phyloP scores from a whole-genome alignment of 2,888 invertebrate genomes.

The Parasteatoda lunata region DNA sequence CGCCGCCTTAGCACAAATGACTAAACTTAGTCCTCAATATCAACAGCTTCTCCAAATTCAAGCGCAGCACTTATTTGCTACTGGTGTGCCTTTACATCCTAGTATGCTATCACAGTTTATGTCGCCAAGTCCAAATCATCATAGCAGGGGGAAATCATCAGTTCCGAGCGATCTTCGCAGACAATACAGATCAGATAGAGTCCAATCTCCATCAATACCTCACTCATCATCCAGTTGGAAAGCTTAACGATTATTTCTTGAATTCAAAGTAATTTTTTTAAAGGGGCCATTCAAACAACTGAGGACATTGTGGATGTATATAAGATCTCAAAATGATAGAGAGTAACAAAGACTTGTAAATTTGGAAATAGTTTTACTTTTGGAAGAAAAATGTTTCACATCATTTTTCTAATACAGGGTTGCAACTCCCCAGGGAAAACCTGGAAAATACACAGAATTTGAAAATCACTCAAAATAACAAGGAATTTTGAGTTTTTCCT shows the following conservation, averaged over 20 bases:
- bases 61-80: slow-evolving; percentile 77
- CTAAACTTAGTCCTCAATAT: slow-evolving; percentile 70
- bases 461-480: too few species aligned
- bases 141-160: slow-evolving; percentile 71
- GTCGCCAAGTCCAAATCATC: slow-evolving; percentile 73
- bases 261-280: too few species aligned
- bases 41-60: slow-evolving; percentile 70
- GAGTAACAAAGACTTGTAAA: too few species aligned
- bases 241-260: slow-evolving; percentile 42
- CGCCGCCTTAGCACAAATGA: slow-evolving; percentile 68
- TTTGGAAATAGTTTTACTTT: too few species aligned
- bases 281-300: too few species aligned
- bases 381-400: too few species aligned
- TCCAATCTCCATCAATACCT: slow-evolving; percentile 78
- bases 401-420: too few species aligned
- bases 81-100: slow-evolving; percentile 84
- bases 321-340: too few species aligned
- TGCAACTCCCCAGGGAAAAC: too few species aligned
- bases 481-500: too few species aligned
- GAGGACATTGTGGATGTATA: too few species aligned
- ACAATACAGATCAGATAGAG: slow-evolving; percentile 97
- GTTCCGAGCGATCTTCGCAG: slow-evolving; percentile 80
- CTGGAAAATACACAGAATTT: too few species aligned
- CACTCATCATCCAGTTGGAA: slow-evolving; percentile 69
- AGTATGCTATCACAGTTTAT: slow-evolving; percentile 85